A percentile compares a stretch with the other conserved stretches of the same genome.
Conservation (phyloP, 1,140 invertebrate genomes). For the Ips nitidus region DNA sequence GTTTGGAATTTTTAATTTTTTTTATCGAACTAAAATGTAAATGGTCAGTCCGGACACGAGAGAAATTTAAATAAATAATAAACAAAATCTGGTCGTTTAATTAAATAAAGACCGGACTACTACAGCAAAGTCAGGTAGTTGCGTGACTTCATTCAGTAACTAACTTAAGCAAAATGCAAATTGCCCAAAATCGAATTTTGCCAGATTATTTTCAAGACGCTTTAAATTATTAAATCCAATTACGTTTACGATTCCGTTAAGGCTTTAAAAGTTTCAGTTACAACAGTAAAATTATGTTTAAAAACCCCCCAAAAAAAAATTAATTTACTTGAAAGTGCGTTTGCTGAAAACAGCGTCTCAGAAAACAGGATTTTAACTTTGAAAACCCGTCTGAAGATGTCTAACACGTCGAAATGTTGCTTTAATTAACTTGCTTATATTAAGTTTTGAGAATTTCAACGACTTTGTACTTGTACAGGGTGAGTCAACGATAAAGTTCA, state of each 20-base stretch:
- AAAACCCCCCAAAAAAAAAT: too few species aligned
- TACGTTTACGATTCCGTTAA: conserved; percentile 8
- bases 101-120: neutral
- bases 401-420: too few species aligned
- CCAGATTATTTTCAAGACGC: neutral
- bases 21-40: neutral
- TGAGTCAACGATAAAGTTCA: too few species aligned
- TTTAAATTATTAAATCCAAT: conserved; percentile 9
- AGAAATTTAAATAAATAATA: neutral
- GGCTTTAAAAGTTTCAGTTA: neutral
- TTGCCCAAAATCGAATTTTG: conserved; percentile 1
- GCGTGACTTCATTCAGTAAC: conserved; percentile 4
- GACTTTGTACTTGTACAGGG: too few species aligned
- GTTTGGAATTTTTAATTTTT: neutral
- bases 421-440: too few species aligned
- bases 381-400: too few species aligned
- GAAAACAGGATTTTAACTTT: too few species aligned
- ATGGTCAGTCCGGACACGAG: neutral
- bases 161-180: neutral
- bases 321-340: too few species aligned
- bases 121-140: neutral
- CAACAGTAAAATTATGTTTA: conserved; percentile 1
- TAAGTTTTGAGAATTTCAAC: too few species aligned
- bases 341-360: too few species aligned
- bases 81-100: neutral